These are phyloP conservation scores for Sarcophaga rosellei DNA, from an alignment of 2,888 invertebrate species.

Conservation along the genomic window DNA sequence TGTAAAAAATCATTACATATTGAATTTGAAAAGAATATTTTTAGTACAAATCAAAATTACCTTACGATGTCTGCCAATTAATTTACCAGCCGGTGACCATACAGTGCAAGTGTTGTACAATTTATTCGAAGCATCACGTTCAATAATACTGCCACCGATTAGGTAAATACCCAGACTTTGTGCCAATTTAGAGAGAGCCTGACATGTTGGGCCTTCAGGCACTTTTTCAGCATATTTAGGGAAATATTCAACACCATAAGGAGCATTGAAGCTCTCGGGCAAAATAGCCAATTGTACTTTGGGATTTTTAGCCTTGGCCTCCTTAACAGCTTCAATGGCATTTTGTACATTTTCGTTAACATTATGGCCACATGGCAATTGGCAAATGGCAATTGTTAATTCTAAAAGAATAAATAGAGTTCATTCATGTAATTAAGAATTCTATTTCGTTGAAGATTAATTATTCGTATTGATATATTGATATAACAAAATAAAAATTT, in stretches of 20 bases:
- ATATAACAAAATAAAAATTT: too few species aligned
- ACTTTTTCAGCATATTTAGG: constrained; percentile 92
- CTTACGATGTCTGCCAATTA: constrained; percentile 92
- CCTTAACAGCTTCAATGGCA: constrained; percentile 73
- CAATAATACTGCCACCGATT: constrained; percentile 95
- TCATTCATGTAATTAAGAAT: neutral
- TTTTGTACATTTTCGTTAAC: constrained; percentile 72
- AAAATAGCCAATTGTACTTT: constrained; percentile 84
- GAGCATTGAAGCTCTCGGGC: constrained; percentile 97
- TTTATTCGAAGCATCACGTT: constrained; percentile 84
- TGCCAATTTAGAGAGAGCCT: constrained; percentile 88
- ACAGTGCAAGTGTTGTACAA: constrained; percentile 94
- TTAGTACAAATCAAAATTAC: constrained; percentile 81
- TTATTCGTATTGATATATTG: too few species aligned
- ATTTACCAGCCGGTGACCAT: constrained; percentile 89
- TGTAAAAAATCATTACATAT: neutral
- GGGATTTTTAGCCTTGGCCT: constrained; percentile 74
- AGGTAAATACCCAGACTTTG: constrained; percentile 89
- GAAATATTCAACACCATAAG: constrained; percentile 92
- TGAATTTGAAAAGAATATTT: neutral
- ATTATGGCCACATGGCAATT: constrained; percentile 73
- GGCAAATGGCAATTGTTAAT: constrained; percentile 74
- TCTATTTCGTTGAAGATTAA: too few species aligned
- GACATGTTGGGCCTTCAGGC: constrained; percentile 89
- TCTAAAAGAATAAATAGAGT: constrained; percentile 65